Conservation (phyloP, 2,113 vertebrate species). For the Etia nguti region DNA sequence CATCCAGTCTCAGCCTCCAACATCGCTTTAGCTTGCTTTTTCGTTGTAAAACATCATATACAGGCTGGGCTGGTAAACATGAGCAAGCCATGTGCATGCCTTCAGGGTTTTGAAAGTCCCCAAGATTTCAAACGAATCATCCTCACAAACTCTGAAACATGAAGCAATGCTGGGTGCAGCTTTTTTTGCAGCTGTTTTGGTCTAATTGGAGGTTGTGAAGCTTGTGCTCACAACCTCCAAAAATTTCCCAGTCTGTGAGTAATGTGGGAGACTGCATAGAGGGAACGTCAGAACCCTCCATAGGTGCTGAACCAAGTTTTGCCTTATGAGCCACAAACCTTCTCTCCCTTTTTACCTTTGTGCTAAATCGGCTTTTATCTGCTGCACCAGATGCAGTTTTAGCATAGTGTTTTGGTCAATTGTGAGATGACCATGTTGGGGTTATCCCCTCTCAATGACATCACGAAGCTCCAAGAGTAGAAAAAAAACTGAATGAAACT, state of each 20-base stretch:
- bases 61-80: neutral
- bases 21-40: neutral
- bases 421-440: neutral
- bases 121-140: neutral
- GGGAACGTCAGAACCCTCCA: neutral
- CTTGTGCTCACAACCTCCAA: neutral
- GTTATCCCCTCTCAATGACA: neutral
- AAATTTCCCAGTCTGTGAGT: neutral
- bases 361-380: neutral
- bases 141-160: neutral
- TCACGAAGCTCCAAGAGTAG: rapidly evolving
- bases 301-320: neutral
- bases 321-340: neutral
- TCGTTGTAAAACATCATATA: neutral
- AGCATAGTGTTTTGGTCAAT: neutral
- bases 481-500: neutral
- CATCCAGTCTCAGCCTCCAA: neutral
- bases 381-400: neutral
- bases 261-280: neutral
- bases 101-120: neutral
- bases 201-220: neutral
- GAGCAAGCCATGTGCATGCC: neutral
- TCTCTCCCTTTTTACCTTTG: rapidly evolving
- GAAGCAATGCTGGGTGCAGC: neutral
- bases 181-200: neutral